Evolutionary conservation across 2,113 vertebrate genomes (phyloP).

Genomic region (human (Homo sapiens)): DNA sequence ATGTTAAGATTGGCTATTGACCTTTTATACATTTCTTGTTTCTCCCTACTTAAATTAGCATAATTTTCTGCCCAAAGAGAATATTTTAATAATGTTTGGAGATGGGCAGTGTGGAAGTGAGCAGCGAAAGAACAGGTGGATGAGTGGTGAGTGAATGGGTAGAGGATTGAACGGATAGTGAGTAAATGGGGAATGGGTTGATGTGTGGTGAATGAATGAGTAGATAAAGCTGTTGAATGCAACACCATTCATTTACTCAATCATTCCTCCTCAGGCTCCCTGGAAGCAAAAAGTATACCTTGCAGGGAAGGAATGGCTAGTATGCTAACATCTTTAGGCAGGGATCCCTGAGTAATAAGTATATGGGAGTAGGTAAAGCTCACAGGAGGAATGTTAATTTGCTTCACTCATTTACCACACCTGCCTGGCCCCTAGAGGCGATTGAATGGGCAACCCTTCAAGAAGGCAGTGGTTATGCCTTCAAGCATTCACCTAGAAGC

Average conservation of each 20-base stretch:
- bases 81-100: neutral
- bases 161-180: neutral
- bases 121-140: neutral
- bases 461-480: neutral
- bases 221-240: neutral
- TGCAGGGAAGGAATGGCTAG: neutral
- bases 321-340: neutral
- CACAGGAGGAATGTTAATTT: neutral
- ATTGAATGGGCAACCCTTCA: neutral
- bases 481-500: neutral
- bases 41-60: neutral
- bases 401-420: neutral
- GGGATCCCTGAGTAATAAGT: neutral
- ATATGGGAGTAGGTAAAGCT: neutral
- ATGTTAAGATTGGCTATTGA: neutral
- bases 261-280: neutral
- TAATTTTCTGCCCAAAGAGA: neutral
- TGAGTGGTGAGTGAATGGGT: neutral
- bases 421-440: neutral
- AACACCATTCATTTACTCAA: neutral
- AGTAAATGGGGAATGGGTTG: neutral
- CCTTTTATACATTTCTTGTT: neutral
- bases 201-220: neutral
- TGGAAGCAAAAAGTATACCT: neutral
- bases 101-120: neutral